Evolutionary conservation across 2,888 invertebrate genomes (phyloP).

Genomic region (Autographa gamma): DNA sequence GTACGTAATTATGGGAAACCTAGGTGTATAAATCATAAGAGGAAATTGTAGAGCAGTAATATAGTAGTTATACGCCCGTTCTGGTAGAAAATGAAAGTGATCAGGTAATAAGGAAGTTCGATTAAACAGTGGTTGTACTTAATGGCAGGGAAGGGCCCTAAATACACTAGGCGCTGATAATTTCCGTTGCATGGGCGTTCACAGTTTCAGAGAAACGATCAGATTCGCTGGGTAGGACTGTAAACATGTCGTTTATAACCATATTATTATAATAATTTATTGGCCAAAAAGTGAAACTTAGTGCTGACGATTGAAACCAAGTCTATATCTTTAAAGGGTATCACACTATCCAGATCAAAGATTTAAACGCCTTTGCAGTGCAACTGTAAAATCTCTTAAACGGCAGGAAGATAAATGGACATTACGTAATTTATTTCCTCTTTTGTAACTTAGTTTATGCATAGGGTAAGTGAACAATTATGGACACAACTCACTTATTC

Average conservation of each 20-base stretch:
- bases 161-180: conserved; percentile 56
- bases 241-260: conserved; percentile 45
- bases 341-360: too few species aligned
- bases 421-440: conserved; percentile 18
- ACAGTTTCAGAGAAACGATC: conserved; percentile 46
- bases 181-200: conserved; percentile 52
- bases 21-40: conserved; percentile 60
- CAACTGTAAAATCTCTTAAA: neutral
- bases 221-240: conserved; percentile 42
- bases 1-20: conserved; percentile 58
- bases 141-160: conserved; percentile 62
- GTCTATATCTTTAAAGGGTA: neutral
- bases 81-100: conserved; percentile 71
- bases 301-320: conserved; percentile 22
- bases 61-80: conserved; percentile 56
- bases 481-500: conserved; percentile 30
- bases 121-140: conserved; percentile 68
- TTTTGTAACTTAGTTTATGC: conserved; percentile 25
- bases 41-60: conserved; percentile 54
- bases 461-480: conserved; percentile 18
- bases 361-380: neutral
- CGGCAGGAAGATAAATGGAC: neutral
- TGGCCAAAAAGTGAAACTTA: conserved; percentile 32
- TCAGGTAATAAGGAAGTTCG: conserved; percentile 72
- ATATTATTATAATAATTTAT: conserved; percentile 53